A percentile compares a stretch with the other conserved stretches of the same genome.
These are phyloP conservation scores for Paratilapia polleni DNA, from an alignment of 2,113 vertebrate genomes.

Conservation along the genomic window DNA sequence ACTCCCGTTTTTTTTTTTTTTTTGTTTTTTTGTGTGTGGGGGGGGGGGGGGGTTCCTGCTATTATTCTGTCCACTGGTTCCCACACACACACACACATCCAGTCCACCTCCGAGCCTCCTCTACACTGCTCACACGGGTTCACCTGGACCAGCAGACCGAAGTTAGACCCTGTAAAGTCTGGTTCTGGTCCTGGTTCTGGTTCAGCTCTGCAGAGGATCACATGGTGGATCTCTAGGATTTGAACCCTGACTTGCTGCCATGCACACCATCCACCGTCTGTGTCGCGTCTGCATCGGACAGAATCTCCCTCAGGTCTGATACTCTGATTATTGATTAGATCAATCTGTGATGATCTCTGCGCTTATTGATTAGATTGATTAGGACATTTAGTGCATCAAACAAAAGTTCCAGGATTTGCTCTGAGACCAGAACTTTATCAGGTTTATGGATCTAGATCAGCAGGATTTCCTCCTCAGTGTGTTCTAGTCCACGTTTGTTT, in stretches of 20 bases:
- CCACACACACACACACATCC: slow-evolving; percentile 35
- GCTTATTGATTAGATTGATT: not conserved
- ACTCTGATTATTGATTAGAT: not conserved
- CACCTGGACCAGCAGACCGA: not conserved
- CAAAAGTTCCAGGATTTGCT: not conserved
- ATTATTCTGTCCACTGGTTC: slow-evolving; percentile 53
- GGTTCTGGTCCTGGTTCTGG: not conserved
- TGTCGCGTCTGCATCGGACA: slow-evolving; percentile 89
- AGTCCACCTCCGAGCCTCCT: not conserved
- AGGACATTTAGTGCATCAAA: not conserved
- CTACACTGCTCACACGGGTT: not conserved
- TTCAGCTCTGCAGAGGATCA: not conserved
- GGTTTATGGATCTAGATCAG: not conserved
- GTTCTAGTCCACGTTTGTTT: not conserved
- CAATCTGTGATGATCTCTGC: not conserved
- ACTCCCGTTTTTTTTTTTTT: too few species aligned
- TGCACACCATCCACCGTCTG: slow-evolving; percentile 91
- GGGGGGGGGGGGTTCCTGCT: too few species aligned
- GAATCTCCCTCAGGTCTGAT: slow-evolving; percentile 87
- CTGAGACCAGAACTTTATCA: not conserved
- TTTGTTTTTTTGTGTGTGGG: too few species aligned
- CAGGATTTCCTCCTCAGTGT: not conserved
- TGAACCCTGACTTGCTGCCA: slow-evolving; percentile 58
- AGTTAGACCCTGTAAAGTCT: not conserved
- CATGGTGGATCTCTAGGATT: not conserved